Evolutionary conservation across 2,888 invertebrate genomes (phyloP).

Genomic region (Celastrina argiolus): DNA sequence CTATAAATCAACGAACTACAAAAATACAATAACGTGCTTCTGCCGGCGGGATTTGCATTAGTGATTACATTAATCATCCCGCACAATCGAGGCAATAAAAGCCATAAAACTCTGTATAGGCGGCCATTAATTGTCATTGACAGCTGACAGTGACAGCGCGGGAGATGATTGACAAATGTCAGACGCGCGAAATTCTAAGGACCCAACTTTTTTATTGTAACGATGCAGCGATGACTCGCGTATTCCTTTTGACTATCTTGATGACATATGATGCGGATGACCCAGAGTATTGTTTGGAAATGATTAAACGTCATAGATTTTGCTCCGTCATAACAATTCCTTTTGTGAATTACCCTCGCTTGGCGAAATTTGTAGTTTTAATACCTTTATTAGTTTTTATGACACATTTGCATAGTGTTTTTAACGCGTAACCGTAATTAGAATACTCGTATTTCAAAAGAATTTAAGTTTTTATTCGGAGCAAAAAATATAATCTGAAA

Average conservation of each 20-base stretch:
- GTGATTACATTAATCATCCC: constrained; percentile 75
- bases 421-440: no score
- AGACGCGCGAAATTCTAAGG: constrained; percentile 50
- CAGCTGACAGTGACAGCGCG: constrained; percentile 57
- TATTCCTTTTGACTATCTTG: constrained; percentile 31
- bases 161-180: constrained; percentile 75
- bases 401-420: no score
- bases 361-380: constrained; percentile 11
- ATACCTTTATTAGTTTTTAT: neutral
- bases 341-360: constrained; percentile 14
- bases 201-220: constrained; percentile 44
- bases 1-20: constrained; percentile 70
- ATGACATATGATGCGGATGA: constrained; percentile 24
- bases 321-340: constrained; percentile 16
- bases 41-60: constrained; percentile 71
- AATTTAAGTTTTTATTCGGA: no score
- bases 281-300: constrained; percentile 24
- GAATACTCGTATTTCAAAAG: no score
- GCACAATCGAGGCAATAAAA: constrained; percentile 65
- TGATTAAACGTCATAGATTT: constrained; percentile 24
- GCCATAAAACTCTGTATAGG: constrained; percentile 72
- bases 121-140: constrained; percentile 76
- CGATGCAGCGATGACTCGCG: constrained; percentile 49
- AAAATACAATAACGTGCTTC: constrained; percentile 60
- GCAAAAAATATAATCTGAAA: no score